A percentile compares a stretch with the other conserved stretches of the same genome.
Evolutionary conservation across 2,888 invertebrate genomes (phyloP).

Genomic region (Bembecia ichneumoniformis): DNA sequence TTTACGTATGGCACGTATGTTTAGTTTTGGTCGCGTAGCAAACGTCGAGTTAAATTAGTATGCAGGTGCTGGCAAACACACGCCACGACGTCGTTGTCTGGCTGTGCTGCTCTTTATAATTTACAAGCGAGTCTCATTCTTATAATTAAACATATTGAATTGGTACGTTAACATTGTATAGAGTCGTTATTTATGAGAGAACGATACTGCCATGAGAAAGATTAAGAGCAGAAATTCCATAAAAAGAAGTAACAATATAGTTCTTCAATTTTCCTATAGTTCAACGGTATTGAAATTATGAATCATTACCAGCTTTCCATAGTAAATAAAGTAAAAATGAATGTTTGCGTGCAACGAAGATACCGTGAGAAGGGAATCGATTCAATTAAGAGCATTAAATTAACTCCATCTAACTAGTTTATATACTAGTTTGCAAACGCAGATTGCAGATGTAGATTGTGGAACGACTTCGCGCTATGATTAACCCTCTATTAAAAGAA

Average conservation of each 20-base stretch:
- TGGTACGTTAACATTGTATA: too few relatives aligned
- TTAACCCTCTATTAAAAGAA: too few relatives aligned
- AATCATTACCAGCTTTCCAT: background rate
- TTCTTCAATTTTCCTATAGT: too few relatives aligned
- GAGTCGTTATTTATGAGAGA: too few relatives aligned
- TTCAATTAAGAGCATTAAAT: conserved; percentile 44
- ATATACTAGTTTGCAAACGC: background rate
- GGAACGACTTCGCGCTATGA: conserved; percentile 26
- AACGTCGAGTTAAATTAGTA: conserved; percentile 50
- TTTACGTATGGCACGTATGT: conserved; percentile 7
- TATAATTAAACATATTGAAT: too few relatives aligned
- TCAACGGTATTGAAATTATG: background rate
- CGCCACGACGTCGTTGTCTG: conserved; percentile 39
- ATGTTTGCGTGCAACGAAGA: conserved; percentile 9
- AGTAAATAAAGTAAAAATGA: background rate
- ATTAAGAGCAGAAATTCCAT: too few relatives aligned
- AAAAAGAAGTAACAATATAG: too few relatives aligned
- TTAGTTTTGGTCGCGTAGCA: conserved; percentile 29
- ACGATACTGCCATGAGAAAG: too few relatives aligned
- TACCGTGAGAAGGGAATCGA: conserved; percentile 46
- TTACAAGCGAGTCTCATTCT: background rate
- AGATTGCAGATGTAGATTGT: conserved; percentile 12
- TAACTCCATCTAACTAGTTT: conserved; percentile 23
- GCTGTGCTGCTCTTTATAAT: conserved; percentile 38
- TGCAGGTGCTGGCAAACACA: conserved; percentile 43